Evolutionary conservation across 2,797 vertebrate genomes (phyloP).

Genomic region (Echiichthys vipera): DNA sequence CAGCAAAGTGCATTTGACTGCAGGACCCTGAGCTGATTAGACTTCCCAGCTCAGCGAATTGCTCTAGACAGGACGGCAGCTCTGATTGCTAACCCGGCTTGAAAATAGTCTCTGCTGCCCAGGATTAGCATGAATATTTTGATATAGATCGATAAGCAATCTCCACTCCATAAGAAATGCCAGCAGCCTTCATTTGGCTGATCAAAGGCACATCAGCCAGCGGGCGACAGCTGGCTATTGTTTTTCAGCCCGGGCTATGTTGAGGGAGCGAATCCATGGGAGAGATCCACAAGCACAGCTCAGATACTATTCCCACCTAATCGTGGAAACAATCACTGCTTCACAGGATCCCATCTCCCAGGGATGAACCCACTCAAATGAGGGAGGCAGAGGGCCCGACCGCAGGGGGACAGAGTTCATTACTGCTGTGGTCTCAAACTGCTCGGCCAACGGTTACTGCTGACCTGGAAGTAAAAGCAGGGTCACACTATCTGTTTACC

Average conservation of each 20-base stretch:
- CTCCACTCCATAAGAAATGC: conserved; percentile 99
- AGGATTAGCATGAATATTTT: conserved; percentile 99
- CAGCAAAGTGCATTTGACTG: conserved; percentile 99
- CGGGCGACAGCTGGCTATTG: conserved; percentile 96
- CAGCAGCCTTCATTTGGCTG: conserved; percentile 99
- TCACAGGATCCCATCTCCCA: conserved; percentile 93
- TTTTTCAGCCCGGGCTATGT: conserved; percentile 83
- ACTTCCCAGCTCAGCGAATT: conserved; percentile 98
- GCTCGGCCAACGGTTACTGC: conserved; percentile 56
- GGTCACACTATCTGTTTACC: conserved; percentile 79
- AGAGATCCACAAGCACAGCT: conserved; percentile 81
- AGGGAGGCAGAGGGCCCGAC: conserved; percentile 83
- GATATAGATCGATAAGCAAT: conserved; percentile 99
- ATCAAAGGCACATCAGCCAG: conserved; percentile 97
- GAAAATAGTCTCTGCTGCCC: conserved; percentile 96
- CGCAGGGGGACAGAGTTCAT: conserved; percentile 85
- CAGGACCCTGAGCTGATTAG: conserved; percentile 99
- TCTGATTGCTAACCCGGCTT: conserved; percentile 99
- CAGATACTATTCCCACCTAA: conserved; percentile 86
- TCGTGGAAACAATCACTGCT: conserved; percentile 93
- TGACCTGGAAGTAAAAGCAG: conserved; percentile 84
- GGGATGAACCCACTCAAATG: conserved; percentile 88
- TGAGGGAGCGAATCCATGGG: conserved; percentile 88
- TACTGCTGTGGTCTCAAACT: conserved; percentile 70
- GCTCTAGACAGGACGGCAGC: conserved; percentile 97